Evolutionary conservation across 2,888 invertebrate species (phyloP).

Genomic region (Ariolimax columbianus): DNA sequence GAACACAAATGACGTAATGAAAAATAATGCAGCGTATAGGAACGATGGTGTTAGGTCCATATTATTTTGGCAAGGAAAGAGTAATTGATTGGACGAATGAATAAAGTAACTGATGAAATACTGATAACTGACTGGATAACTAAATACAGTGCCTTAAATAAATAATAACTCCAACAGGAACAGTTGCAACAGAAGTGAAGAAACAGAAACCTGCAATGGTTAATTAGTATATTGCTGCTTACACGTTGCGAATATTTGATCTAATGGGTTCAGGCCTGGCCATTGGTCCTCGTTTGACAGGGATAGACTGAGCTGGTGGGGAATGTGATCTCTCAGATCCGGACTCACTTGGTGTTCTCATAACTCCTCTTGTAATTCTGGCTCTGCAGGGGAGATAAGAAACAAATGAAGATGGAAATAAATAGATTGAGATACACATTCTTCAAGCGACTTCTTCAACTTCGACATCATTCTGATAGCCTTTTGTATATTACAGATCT

Average conservation of each 20-base stretch:
- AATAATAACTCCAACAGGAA: background rate
- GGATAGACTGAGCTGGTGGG: constrained; percentile 40
- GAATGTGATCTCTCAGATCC: constrained; percentile 47
- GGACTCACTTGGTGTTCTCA: constrained; percentile 43
- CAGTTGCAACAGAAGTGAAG: background rate
- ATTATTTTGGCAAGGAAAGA: too few relatives aligned
- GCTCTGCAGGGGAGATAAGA: constrained; percentile 8
- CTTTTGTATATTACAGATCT: too few relatives aligned
- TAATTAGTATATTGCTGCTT: background rate
- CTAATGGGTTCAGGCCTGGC: constrained; percentile 50
- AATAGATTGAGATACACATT: background rate
- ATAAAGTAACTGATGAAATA: too few relatives aligned
- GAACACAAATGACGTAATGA: too few relatives aligned
- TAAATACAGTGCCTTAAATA: too few relatives aligned
- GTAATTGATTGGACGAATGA: too few relatives aligned
- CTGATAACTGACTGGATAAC: too few relatives aligned
- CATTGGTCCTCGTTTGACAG: constrained; percentile 46
- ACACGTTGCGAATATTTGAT: constrained; percentile 50
- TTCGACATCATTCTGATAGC: background rate
- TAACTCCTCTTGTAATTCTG: constrained; percentile 22
- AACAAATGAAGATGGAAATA: background rate
- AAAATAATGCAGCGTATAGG: too few relatives aligned
- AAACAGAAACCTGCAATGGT: background rate
- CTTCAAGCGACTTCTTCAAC: background rate
- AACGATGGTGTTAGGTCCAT: too few relatives aligned